phyloP scores from a whole-genome alignment of 2,888 invertebrate genomes.

The Coleophora deauratella region DNA sequence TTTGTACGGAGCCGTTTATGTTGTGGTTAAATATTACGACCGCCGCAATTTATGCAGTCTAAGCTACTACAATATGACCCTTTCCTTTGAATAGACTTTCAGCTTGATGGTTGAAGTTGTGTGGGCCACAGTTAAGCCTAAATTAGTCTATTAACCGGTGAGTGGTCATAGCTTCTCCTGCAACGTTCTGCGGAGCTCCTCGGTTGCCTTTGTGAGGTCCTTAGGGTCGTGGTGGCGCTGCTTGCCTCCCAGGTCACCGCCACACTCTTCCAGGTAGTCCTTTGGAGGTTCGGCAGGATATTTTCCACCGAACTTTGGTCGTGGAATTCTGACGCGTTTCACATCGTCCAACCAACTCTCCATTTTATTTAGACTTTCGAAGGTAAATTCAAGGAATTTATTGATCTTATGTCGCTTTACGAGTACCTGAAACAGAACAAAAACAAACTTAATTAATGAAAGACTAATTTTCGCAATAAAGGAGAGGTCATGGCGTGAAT shows the following conservation, averaged over 20 bases:
- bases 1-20: too few relatives aligned
- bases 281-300: constrained; percentile 84
- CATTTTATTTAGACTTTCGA: constrained; percentile 62
- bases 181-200: constrained; percentile 82
- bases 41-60: too few relatives aligned
- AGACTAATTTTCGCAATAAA: background rate
- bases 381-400: background rate
- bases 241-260: constrained; percentile 69
- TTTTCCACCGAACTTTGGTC: constrained; percentile 85
- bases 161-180: constrained; percentile 82
- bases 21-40: too few relatives aligned
- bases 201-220: constrained; percentile 80
- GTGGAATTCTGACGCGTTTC: constrained; percentile 86
- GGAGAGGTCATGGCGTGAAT: too few relatives aligned
- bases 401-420: background rate
- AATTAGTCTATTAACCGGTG: background rate
- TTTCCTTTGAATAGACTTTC: too few relatives aligned
- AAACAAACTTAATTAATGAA: background rate
- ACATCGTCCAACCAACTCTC: constrained; percentile 90
- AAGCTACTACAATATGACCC: too few relatives aligned
- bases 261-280: constrained; percentile 82
- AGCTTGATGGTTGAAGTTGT: too few relatives aligned
- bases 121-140: background rate
- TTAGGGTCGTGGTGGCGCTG: constrained; percentile 64
- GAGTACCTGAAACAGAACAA: background rate